A percentile compares a stretch with the other conserved stretches of the same genome.
These are phyloP conservation scores for Umimayanthus kanabou DNA, from an alignment of 92 coral and sea anemone species.

Conservation along the genomic window DNA sequence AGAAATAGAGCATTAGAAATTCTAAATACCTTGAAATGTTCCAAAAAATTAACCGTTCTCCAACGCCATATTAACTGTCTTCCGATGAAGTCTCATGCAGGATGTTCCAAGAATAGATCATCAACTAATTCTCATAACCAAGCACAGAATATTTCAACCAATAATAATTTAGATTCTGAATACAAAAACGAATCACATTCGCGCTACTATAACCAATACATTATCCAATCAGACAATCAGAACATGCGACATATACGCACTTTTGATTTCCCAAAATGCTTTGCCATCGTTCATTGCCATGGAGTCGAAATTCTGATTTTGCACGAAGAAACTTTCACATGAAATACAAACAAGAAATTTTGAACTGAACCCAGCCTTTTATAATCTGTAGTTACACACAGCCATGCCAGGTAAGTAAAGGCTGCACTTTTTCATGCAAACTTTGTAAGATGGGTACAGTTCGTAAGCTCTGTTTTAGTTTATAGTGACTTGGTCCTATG, in stretches of 20 bases:
- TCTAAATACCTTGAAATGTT: not conserved
- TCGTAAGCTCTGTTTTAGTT: not conserved
- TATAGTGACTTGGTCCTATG: too few relatives aligned
- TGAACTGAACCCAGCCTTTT: not conserved
- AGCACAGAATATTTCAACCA: not conserved
- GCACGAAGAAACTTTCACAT: too few relatives aligned
- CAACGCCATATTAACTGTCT: conserved; percentile 1
- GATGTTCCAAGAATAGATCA: not conserved
- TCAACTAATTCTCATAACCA: conserved; percentile 17
- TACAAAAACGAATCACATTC: not conserved
- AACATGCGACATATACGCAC: not conserved
- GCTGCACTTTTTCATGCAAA: not conserved
- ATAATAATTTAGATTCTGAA: not conserved
- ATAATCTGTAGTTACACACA: not conserved
- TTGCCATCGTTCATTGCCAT: conserved; percentile 33
- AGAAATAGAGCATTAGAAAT: not conserved
- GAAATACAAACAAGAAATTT: not conserved
- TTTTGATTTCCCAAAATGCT: conserved; percentile 21
- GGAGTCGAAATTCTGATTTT: not conserved
- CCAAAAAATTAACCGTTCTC: conserved; percentile 18
- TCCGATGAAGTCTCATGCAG: too few relatives aligned
- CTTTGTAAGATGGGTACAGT: not conserved
- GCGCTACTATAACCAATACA: not conserved
- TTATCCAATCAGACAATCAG: conserved; percentile 45
- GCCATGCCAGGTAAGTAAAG: conserved; percentile 12